These are phyloP conservation scores for Athene cunicularia DNA, from an alignment of 2,113 vertebrate species.

Conservation along the genomic window DNA sequence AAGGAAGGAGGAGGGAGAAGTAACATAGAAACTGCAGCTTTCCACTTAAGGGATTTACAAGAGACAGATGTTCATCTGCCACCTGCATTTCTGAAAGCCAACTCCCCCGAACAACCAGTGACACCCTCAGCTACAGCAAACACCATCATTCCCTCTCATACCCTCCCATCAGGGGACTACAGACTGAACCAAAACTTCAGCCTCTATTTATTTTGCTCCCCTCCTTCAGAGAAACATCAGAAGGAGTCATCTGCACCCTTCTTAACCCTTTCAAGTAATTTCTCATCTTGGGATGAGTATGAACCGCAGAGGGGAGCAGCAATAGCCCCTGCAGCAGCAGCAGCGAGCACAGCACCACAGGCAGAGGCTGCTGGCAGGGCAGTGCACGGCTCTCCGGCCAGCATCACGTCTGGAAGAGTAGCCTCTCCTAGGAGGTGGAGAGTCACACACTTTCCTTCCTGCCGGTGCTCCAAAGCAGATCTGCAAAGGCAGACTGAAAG, in stretches of 20 bases:
- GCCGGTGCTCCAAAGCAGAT: neutral
- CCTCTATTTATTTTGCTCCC: neutral
- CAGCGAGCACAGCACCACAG: neutral
- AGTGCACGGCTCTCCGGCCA: too few relatives aligned
- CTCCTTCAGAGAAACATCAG: neutral
- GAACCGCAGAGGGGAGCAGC: neutral
- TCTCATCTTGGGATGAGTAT: neutral
- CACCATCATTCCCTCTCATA: neutral
- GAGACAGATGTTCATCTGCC: neutral
- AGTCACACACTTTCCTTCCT: neutral
- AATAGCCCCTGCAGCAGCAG: neutral
- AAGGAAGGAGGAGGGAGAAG: neutral
- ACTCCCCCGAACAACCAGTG: neutral
- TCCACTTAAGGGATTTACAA: neutral
- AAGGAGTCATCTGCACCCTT: neutral
- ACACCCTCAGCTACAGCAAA: fast-evolving
- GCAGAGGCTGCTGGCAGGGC: neutral
- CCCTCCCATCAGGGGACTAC: neutral
- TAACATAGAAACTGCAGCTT: neutral
- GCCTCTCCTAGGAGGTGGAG: neutral
- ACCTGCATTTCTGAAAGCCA: neutral
- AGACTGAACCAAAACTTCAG: neutral
- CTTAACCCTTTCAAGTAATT: neutral
- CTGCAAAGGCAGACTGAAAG: neutral
- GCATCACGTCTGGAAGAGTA: neutral